These are phyloP conservation scores for Siphamia tubifer DNA, from an alignment of 2,113 vertebrate species.

Conservation along the genomic window DNA sequence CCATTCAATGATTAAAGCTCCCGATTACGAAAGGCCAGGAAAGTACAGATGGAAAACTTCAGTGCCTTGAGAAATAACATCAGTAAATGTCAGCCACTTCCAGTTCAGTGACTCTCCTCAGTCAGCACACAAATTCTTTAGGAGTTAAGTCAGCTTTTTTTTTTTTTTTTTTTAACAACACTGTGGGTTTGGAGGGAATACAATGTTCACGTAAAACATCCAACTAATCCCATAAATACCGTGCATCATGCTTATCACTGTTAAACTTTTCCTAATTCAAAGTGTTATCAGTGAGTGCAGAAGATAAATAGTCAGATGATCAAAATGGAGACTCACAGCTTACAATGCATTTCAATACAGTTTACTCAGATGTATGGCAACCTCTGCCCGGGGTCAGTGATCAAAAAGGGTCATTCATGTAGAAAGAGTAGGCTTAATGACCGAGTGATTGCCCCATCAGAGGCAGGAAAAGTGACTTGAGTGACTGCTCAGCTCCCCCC, in stretches of 20 bases:
- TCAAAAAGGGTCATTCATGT: background rate
- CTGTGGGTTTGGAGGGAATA: too few species aligned
- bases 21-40: background rate
- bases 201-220: background rate
- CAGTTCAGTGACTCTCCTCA: background rate
- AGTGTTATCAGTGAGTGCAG: too few species aligned
- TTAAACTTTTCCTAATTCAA: too few species aligned
- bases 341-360: too few species aligned
- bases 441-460: background rate
- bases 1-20: background rate
- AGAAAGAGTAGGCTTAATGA: background rate
- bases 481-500: background rate
- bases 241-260: too few species aligned
- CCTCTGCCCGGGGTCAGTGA: background rate
- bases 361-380: background rate
- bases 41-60: background rate
- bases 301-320: background rate
- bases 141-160: constrained; percentile 12
- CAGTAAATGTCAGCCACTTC: background rate
- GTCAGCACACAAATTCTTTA: constrained; percentile 11
- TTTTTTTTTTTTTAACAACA: background rate
- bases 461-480: background rate
- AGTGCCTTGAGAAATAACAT: background rate
- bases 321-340: background rate
- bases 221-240: too few species aligned